phyloP scores from a whole-genome alignment of 2,797 vertebrate genomes.

The Tachyglossus aculeatus region DNA sequence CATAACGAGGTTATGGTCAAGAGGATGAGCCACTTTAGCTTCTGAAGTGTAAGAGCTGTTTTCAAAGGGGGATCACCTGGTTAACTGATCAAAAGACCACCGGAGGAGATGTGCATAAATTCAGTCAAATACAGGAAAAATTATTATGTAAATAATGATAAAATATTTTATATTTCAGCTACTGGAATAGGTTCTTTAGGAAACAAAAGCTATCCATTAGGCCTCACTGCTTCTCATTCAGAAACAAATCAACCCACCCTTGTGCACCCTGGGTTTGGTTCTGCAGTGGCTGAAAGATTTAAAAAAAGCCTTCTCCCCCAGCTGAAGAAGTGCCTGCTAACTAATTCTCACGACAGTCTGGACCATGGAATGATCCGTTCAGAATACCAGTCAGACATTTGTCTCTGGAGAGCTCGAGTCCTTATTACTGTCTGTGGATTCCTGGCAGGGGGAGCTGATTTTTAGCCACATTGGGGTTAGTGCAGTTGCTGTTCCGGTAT shows the following conservation, averaged over 20 bases:
- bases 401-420: background rate
- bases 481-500: background rate
- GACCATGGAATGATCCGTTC: background rate
- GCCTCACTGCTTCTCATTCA: too few species aligned
- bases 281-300: background rate
- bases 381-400: background rate
- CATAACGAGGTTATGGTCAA: too few species aligned
- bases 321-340: background rate
- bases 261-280: background rate
- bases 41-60: background rate
- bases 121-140: background rate
- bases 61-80: background rate
- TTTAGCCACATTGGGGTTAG: constrained; percentile 1
- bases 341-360: background rate
- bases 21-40: too few species aligned
- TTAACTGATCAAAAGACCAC: background rate
- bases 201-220: background rate
- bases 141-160: background rate
- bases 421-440: constrained; percentile 13
- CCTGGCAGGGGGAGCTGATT: background rate
- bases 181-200: background rate
- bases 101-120: background rate
- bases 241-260: accelerated
- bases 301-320: background rate
- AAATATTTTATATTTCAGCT: background rate